These are phyloP conservation scores for Drosophila melanica DNA, from an alignment of 1,140 invertebrate species.

Conservation along the genomic window DNA sequence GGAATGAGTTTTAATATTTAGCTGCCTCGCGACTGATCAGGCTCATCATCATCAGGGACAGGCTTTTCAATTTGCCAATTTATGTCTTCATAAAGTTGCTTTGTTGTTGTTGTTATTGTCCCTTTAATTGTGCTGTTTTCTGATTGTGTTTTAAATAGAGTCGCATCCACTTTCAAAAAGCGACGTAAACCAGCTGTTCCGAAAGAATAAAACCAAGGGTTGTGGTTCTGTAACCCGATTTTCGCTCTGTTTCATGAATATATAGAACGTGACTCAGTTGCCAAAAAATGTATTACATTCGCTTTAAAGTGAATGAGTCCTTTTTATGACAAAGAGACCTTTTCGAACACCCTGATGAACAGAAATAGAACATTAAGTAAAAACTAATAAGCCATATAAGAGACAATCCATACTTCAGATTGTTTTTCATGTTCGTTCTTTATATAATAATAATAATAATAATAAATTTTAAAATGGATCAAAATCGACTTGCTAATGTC, in stretches of 20 bases:
- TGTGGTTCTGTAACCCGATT: slow-evolving; percentile 6
- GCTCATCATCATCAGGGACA: slow-evolving; percentile 52
- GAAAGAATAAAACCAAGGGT: slow-evolving; percentile 7
- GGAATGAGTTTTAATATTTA: slow-evolving; percentile 66
- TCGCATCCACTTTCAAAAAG: not conserved
- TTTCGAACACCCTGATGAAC: too few relatives aligned
- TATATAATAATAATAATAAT: too few relatives aligned
- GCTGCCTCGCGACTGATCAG: slow-evolving; percentile 50
- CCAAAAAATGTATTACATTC: slow-evolving; percentile 34
- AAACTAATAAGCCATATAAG: too few relatives aligned
- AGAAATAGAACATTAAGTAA: too few relatives aligned
- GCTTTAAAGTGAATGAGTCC: not conserved
- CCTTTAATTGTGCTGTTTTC: slow-evolving; percentile 11
- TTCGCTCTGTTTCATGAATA: slow-evolving; percentile 14
- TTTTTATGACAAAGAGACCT: too few relatives aligned
- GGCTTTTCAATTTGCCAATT: slow-evolving; percentile 78
- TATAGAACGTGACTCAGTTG: slow-evolving; percentile 75
- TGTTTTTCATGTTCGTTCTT: too few relatives aligned
- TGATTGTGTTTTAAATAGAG: slow-evolving; percentile 19
- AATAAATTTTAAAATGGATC: too few relatives aligned
- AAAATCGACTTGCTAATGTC: too few relatives aligned
- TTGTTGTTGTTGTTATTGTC: slow-evolving; percentile 1
- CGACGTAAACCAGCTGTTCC: slow-evolving; percentile 45
- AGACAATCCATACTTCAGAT: too few relatives aligned
- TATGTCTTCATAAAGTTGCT: slow-evolving; percentile 76